Conservation (phyloP, 2,888 invertebrate genomes). For the Pseudolycoriella hygida region DNA sequence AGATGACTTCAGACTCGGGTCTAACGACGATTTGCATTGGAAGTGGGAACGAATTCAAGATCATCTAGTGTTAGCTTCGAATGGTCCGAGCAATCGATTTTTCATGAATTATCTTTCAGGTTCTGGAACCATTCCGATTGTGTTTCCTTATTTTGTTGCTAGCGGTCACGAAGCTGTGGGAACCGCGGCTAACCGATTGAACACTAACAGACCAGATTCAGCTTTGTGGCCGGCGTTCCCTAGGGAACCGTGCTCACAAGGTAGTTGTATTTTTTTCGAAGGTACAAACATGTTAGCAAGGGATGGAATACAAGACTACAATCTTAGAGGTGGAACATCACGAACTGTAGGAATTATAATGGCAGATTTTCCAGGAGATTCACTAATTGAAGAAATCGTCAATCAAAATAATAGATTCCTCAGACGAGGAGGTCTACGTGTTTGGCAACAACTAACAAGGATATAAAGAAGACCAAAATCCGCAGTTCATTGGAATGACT, state of each 20-base stretch:
- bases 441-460: too few relatives aligned
- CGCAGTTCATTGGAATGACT: too few relatives aligned
- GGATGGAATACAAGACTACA: background rate
- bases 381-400: background rate
- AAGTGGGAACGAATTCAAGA: background rate
- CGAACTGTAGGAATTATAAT: constrained; percentile 1
- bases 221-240: constrained; percentile 3
- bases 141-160: constrained; percentile 1
- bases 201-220: background rate
- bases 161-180: background rate
- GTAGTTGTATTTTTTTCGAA: constrained; percentile 1
- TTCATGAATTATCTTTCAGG: constrained; percentile 4
- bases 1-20: background rate
- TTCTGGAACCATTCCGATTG: background rate
- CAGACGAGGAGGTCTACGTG: too few relatives aligned
- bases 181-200: background rate
- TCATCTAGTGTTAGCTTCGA: background rate
- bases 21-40: constrained; percentile 1
- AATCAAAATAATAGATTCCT: too few relatives aligned
- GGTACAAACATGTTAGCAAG: constrained; percentile 3
- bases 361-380: constrained; percentile 2
- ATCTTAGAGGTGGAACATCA: background rate
- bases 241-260: background rate
- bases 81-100: background rate
- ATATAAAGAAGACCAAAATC: too few relatives aligned